Base-by-base conservation (phyloP, 2,113 vertebrate genomes). In the Pipra filicauda region DNA sequence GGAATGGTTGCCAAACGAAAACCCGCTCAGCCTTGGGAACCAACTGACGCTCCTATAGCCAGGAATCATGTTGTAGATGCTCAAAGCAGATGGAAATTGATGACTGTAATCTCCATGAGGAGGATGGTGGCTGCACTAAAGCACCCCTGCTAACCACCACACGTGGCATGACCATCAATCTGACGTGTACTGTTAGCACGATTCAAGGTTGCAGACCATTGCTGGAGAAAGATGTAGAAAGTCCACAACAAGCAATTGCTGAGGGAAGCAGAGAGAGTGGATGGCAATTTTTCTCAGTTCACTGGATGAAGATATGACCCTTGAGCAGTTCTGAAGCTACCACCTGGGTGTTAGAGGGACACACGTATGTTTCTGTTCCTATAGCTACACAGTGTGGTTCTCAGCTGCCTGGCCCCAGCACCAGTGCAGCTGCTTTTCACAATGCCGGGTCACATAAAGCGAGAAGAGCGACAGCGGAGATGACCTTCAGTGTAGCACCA, bases 61-160 rank as follows among this genome's bases (percentile, higher is more conserved):
- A 74, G 44, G 78, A 95, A 80, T 93, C 72, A 44, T 1, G 1
- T 11, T 54, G 62, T 71, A 86, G 92, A 33, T 65, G 83, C 82
- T 86, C 85, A 49, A 28, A 75, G 52, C 44, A 74, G 79, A 93
- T 69, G 52, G 82, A 92, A 90, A 94, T 81, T 91, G 88, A 96
- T 84, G 88, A 64, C 44, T 91, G 52, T 46, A 95, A 93, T 92
- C 79, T 94, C 64, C 65, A 78, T 4, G 8, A 92, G 55, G 13
- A 83, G 48, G 13, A 91, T 26, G 37, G 61, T 64, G 64, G 59
- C 69, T 94, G 75, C 75, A 59, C 67, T 52, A 44, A 39, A 61
- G 59, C 77, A 85, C 10, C 66, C 23, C 46, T 82, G 66, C 78
- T 89, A 78, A 43, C 75, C 57, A 80, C 18, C 37, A 49, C 46